These are phyloP conservation scores for Lithobius niger DNA, from an alignment of 1,140 invertebrate genomes.

Conservation along the genomic window DNA sequence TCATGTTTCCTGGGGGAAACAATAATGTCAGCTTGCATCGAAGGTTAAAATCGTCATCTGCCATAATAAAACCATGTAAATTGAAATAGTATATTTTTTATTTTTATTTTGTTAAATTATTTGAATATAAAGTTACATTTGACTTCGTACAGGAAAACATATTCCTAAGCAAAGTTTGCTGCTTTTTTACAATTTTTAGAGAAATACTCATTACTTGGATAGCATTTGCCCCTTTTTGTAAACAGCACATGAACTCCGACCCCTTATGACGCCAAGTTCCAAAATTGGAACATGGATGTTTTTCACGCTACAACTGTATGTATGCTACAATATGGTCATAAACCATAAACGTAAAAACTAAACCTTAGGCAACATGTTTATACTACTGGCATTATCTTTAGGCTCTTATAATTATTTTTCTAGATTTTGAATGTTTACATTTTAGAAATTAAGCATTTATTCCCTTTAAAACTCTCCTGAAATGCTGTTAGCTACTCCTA, in stretches of 20 bases:
- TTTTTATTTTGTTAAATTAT: not conserved
- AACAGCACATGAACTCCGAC: not conserved
- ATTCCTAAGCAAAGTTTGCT: not conserved
- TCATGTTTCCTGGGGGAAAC: not conserved
- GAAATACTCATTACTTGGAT: not conserved
- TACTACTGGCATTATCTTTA: not conserved
- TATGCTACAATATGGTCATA: not conserved
- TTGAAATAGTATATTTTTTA: no score
- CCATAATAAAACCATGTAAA: no score
- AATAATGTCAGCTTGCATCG: not conserved
- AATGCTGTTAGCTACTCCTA: not conserved
- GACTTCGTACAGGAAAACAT: not conserved
- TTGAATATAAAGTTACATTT: not conserved
- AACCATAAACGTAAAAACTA: not conserved
- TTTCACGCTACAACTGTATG: not conserved
- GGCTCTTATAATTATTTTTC: not conserved
- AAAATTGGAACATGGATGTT: not conserved
- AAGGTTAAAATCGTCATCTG: not conserved
- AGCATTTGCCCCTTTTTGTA: not conserved
- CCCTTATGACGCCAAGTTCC: not conserved
- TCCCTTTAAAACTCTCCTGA: not conserved
- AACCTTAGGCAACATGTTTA: not conserved
- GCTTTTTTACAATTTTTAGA: no score
- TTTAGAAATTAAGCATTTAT: not conserved
- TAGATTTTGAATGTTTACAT: not conserved